Base-by-base conservation (phyloP, 2,797 vertebrate genomes). In the Falco peregrinus region DNA sequence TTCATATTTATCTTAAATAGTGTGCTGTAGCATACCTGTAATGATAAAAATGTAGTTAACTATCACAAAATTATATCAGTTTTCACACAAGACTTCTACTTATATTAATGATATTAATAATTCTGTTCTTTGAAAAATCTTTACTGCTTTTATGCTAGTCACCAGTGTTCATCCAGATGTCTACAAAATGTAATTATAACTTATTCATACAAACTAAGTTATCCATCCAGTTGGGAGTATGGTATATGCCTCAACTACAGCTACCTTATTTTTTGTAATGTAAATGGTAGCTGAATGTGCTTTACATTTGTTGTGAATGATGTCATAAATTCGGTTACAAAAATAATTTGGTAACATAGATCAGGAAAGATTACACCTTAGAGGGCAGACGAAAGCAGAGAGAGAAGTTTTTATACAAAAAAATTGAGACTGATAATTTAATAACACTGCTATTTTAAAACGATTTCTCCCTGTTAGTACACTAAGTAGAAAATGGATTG, bases 1-100 rank as follows among this genome's bases (percentile, higher is more conserved):
- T 86, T 89, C 67, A 81, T 95, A 20, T 93, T 96, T 93, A 81
- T 97, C 94, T 94, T 88, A 97, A 95, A 89, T 12, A 95, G 87
- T 26, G 79, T 89, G 83, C 28, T 85, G 47, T 90, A 95, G 87
- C 81, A 91, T 91, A 96, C 54, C 83, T 95, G 48, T 26, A 95
- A 91, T 86, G 79, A 87, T 86, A 90, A 96, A 97, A 93, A 76
- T 56, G 60, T 60, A 71, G 87, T 92, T 90, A 90, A 87, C 86
- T 56, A 76, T 74, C 75, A 79, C 41, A 74, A 76, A 81, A 86
- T 94, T 39, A 37, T 47, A 68, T 56, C 37, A 77, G 84, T 95
- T 96, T 96, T 94, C 88, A 96, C 71, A 54, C 71, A 48, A 48
- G 14, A 79, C 84, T 78, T 70, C 59, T 94, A 88, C 94, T 95